A percentile compares a stretch with the other conserved stretches of the same genome.
phyloP scores from a whole-genome alignment of 2,888 invertebrate genomes.

The Pandemis cinnamomeana region DNA sequence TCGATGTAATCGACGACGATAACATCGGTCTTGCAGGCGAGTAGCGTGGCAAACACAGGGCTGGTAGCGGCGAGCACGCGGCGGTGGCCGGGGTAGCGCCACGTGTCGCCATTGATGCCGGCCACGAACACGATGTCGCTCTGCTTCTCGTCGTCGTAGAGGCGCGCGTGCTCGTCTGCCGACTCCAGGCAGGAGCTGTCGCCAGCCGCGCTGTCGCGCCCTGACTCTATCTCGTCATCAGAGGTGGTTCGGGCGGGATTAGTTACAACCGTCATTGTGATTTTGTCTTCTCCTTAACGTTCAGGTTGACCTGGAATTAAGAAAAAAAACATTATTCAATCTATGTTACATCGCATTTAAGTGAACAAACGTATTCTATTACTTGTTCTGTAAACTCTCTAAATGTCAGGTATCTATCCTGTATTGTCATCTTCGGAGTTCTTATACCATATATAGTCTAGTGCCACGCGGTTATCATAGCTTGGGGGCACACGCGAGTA shows the following conservation, averaged over 20 bases:
- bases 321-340: constrained; percentile 41
- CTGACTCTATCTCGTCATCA: constrained; percentile 65
- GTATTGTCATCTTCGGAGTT: background rate
- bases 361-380: too few relatives aligned
- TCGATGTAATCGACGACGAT: constrained; percentile 86
- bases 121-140: constrained; percentile 87
- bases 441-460: background rate
- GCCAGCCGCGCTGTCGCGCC: constrained; percentile 49
- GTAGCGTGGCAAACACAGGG: constrained; percentile 86
- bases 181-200: constrained; percentile 51
- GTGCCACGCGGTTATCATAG: constrained; percentile 1
- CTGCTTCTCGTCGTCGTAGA: constrained; percentile 82
- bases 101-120: constrained; percentile 86
- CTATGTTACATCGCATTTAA: background rate
- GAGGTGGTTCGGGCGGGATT: constrained; percentile 71
- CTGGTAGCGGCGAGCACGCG: constrained; percentile 86
- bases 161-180: constrained; percentile 64
- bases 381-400: background rate
- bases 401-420: background rate
- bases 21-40: constrained; percentile 71
- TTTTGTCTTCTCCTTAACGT: constrained; percentile 44
- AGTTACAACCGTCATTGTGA: constrained; percentile 78
- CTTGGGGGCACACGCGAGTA: constrained; percentile 45
- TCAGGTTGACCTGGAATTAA: constrained; percentile 60
- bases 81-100: constrained; percentile 88